phyloP scores from a whole-genome alignment of 1,140 invertebrate species.

The Macrostomum lignano region DNA sequence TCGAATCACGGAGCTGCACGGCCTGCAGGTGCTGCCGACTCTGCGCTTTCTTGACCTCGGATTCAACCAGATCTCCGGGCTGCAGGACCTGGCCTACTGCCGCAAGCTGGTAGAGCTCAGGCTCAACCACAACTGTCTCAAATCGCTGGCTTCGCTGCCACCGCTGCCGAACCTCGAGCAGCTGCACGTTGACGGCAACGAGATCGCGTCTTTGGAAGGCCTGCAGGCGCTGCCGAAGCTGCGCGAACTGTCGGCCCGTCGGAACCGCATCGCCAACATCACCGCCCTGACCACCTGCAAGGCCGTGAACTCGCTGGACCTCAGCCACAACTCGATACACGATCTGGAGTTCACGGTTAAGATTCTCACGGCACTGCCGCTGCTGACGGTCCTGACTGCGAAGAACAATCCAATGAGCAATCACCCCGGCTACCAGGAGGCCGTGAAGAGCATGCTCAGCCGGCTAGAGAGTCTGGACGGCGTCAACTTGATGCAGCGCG shows the following conservation, averaged over 20 bases:
- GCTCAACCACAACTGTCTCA: slow-evolving; percentile 17
- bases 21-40: slow-evolving; percentile 14
- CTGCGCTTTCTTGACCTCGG: slow-evolving; percentile 16
- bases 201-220: slow-evolving; percentile 16
- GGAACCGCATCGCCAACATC: slow-evolving; percentile 14
- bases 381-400: too few relatives aligned
- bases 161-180: slow-evolving; percentile 13
- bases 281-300: slow-evolving; percentile 3
- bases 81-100: slow-evolving; percentile 11
- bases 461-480: too few relatives aligned
- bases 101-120: slow-evolving; percentile 13
- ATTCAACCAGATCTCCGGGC: slow-evolving; percentile 13
- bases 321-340: slow-evolving; percentile 5
- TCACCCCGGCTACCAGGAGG: too few relatives aligned
- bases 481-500: too few relatives aligned
- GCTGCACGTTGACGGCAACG: slow-evolving; percentile 16
- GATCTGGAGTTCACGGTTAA: slow-evolving; percentile 2
- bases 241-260: slow-evolving; percentile 15
- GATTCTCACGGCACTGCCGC: slow-evolving; percentile 5
- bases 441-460: too few relatives aligned
- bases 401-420: too few relatives aligned
- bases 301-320: slow-evolving; percentile 1
- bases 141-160: slow-evolving; percentile 14
- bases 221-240: slow-evolving; percentile 15
- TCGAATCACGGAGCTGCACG: too few relatives aligned